Evolutionary conservation across 92 coral and sea anemone species (phyloP).

Genomic region (Virgularia gustaviana): DNA sequence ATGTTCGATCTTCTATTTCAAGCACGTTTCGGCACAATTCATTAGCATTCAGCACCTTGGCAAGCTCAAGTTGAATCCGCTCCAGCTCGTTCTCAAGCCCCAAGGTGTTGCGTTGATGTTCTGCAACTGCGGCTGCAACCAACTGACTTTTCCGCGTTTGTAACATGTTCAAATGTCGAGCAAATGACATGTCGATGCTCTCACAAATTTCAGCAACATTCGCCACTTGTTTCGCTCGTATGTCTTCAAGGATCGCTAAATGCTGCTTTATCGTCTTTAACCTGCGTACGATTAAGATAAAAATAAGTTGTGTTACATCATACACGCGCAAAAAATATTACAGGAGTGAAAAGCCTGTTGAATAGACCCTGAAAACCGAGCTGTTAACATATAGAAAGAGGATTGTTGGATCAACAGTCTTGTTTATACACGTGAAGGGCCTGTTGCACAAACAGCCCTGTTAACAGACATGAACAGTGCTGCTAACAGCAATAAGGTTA

Average conservation of each 20-base stretch:
- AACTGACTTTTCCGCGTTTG: neutral
- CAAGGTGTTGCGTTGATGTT: neutral
- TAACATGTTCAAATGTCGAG: neutral
- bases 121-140: neutral
- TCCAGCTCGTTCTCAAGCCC: neutral
- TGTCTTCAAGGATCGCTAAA: neutral
- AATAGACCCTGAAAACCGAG: too few species aligned
- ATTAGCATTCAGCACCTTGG: conserved; percentile 4
- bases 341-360: too few species aligned
- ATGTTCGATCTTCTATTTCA: neutral
- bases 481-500: too few species aligned
- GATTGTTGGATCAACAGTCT: too few species aligned
- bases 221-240: conserved; percentile 9
- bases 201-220: neutral
- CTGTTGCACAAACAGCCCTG: too few species aligned
- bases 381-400: too few species aligned
- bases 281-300: too few species aligned
- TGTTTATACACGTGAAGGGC: too few species aligned
- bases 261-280: neutral
- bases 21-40: conserved; percentile 1
- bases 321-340: too few species aligned
- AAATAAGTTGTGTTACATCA: too few species aligned
- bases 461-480: too few species aligned
- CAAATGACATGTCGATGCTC: neutral
- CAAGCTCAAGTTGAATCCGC: conserved; percentile 11